Conservation (phyloP, 2,888 invertebrate species). For the Tenodera sinensis region DNA sequence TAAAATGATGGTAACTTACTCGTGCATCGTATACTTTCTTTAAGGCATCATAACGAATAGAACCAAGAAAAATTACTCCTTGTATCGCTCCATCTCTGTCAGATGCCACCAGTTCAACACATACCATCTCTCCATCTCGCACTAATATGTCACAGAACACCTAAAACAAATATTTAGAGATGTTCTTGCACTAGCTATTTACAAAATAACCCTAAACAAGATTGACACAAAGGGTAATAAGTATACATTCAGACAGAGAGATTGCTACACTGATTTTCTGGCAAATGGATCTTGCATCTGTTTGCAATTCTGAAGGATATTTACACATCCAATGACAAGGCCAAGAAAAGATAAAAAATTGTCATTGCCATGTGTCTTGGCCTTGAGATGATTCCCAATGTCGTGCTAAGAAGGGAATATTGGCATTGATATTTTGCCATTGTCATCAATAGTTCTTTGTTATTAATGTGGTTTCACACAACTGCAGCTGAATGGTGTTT, state of each 20-base stretch:
- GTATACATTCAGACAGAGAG: neutral
- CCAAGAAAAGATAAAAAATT: too few species aligned
- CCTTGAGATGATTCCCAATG: too few species aligned
- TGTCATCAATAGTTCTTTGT: too few species aligned
- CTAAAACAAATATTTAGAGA: slow-evolving; percentile 44
- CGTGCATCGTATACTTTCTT: slow-evolving; percentile 94
- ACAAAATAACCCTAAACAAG: neutral
- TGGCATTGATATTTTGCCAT: too few species aligned
- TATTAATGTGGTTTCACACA: too few species aligned
- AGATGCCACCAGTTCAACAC: slow-evolving; percentile 93
- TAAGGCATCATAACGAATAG: slow-evolving; percentile 94
- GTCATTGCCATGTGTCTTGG: too few species aligned
- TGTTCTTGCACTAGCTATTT: neutral
- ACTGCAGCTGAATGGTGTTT: too few species aligned
- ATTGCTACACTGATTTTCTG: too few species aligned
- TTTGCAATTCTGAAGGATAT: too few species aligned
- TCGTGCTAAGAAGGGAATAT: too few species aligned
- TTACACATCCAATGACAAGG: too few species aligned
- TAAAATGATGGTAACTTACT: slow-evolving; percentile 54
- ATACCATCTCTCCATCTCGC: slow-evolving; percentile 97
- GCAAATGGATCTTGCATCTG: too few species aligned
- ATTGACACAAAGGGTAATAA: neutral
- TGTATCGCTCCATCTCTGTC: slow-evolving; percentile 83
- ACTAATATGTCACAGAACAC: slow-evolving; percentile 96
- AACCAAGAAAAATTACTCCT: slow-evolving; percentile 94